Evolutionary conservation across 1,140 invertebrate species (phyloP).

Genomic region (Caenorhabditis latens): DNA sequence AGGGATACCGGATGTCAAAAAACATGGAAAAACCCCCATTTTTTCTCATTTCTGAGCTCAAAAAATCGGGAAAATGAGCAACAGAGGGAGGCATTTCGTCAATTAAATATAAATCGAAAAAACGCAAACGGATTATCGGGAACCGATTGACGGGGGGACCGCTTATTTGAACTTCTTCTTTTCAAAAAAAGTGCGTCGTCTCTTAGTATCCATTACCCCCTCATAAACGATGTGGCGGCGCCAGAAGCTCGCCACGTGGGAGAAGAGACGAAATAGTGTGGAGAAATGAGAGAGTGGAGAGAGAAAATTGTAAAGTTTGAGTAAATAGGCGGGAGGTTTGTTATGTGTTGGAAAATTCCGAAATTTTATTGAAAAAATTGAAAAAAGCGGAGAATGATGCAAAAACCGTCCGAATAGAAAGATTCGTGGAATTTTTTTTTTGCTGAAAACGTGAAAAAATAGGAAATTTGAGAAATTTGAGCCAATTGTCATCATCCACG

Average conservation of each 20-base stretch:
- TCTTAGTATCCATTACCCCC: slow-evolving; percentile 10
- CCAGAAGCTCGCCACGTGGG: not conserved
- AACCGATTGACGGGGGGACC: not conserved
- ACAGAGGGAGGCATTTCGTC: too few species aligned
- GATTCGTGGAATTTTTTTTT: too few species aligned
- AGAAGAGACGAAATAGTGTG: not conserved
- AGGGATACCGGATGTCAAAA: too few species aligned
- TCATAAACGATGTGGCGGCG: not conserved
- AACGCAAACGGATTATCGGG: not conserved
- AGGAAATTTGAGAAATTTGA: too few species aligned
- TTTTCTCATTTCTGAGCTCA: too few species aligned
- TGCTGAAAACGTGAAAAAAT: too few species aligned
- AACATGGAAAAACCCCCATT: too few species aligned
- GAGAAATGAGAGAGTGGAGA: not conserved
- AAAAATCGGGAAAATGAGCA: too few species aligned
- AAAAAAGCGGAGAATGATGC: too few species aligned
- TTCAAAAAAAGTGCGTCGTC: not conserved
- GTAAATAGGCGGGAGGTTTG: not conserved
- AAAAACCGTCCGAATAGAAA: too few species aligned
- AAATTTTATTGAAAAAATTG: too few species aligned
- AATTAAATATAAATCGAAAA: not conserved
- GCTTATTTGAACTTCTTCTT: slow-evolving; percentile 23
- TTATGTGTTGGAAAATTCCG: not conserved
- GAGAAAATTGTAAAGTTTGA: not conserved
- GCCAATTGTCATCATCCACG: too few species aligned